These are phyloP conservation scores for Mesocricetus auratus DNA, from an alignment of 2,113 vertebrate species.

Conservation along the genomic window DNA sequence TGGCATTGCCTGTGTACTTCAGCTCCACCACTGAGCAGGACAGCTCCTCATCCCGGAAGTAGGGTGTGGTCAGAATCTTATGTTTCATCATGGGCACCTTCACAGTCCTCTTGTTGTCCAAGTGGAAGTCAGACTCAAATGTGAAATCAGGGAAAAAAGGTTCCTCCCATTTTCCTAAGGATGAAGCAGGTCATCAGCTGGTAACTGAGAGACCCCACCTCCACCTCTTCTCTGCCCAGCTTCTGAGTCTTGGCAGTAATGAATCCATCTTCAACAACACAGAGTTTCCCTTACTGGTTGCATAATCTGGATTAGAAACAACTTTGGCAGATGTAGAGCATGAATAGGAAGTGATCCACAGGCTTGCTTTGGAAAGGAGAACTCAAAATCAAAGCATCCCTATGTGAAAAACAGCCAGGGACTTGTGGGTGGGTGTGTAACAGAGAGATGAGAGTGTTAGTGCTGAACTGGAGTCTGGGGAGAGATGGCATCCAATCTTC, in stretches of 20 bases:
- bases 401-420: neutral
- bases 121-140: conserved; percentile 80
- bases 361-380: rapidly evolving
- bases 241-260: neutral
- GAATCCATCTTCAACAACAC: neutral
- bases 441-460: too few species aligned
- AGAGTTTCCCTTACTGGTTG: rapidly evolving
- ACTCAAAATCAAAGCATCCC: neutral
- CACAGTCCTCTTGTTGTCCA: conserved; percentile 84
- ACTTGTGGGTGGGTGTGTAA: neutral
- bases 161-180: conserved; percentile 89
- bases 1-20: conserved; percentile 59
- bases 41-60: conserved; percentile 76
- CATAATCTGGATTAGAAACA: neutral
- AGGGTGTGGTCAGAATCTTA: conserved; percentile 14
- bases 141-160: conserved; percentile 85
- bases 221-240: rapidly evolving
- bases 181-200: neutral
- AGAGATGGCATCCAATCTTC: too few species aligned
- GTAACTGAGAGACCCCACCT: rapidly evolving
- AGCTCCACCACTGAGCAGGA: conserved; percentile 79
- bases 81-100: conserved; percentile 91
- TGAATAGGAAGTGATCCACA: rapidly evolving
- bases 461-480: too few species aligned
- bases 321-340: rapidly evolving